Conservation (phyloP, 2,888 invertebrate species). For the Parnassius apollo region DNA sequence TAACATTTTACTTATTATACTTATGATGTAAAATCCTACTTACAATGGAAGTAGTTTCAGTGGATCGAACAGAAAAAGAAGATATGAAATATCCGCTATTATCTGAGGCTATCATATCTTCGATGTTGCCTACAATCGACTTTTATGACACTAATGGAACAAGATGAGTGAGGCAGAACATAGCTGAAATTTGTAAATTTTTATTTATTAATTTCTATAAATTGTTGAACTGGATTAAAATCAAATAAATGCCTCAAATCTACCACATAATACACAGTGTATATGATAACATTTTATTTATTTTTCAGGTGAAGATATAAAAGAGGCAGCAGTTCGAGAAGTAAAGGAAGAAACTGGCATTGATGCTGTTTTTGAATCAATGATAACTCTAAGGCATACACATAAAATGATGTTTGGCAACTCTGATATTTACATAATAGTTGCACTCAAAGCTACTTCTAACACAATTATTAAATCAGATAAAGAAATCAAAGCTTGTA, state of each 20-base stretch:
- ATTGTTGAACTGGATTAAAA: too few species aligned
- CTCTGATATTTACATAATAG: constrained; percentile 92
- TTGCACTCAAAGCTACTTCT: constrained; percentile 85
- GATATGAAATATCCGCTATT: too few species aligned
- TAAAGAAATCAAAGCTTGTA: constrained; percentile 87
- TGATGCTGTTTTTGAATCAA: constrained; percentile 85
- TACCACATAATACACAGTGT: background rate
- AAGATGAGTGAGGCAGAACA: too few species aligned
- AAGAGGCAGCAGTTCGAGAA: constrained; percentile 91
- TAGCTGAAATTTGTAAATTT: too few species aligned
- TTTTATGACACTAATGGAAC: too few species aligned
- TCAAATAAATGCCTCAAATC: background rate
- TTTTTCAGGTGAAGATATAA: constrained; percentile 88
- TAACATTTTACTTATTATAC: too few species aligned
- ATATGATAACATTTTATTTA: background rate
- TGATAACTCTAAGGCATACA: constrained; percentile 89
- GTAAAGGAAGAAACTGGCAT: constrained; percentile 95
- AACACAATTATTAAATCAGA: constrained; percentile 84
- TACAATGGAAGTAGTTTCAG: too few species aligned
- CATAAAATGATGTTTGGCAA: constrained; percentile 89
- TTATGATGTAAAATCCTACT: too few species aligned
- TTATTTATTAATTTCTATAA: too few species aligned
- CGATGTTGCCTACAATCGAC: too few species aligned
- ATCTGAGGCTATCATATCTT: too few species aligned
- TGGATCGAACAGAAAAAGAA: too few species aligned